These are phyloP conservation scores for Hydrophis major DNA, from an alignment of 2,797 vertebrate species.

Conservation along the genomic window DNA sequence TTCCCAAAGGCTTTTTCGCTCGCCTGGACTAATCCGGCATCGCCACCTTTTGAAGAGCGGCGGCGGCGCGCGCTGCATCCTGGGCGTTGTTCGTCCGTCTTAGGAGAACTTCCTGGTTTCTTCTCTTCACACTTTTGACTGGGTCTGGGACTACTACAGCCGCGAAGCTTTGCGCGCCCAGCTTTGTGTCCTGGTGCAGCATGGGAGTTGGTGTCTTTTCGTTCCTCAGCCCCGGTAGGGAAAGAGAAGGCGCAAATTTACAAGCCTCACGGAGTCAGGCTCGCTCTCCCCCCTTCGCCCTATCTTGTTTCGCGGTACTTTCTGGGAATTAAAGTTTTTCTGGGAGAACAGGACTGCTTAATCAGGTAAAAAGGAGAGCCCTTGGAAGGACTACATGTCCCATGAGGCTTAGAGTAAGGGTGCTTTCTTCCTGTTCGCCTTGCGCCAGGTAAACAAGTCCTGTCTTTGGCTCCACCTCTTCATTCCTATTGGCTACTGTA, in stretches of 20 bases:
- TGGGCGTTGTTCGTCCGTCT: slow-evolving; percentile 50
- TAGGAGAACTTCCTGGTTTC: not conserved
- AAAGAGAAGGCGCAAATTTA: slow-evolving; percentile 63
- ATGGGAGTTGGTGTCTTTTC: not conserved
- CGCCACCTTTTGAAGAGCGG: not conserved
- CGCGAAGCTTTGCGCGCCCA: slow-evolving; percentile 62
- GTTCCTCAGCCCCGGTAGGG: no score
- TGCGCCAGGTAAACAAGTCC: slow-evolving; percentile 40
- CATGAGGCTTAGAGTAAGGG: not conserved
- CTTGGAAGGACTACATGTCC: slow-evolving; percentile 17
- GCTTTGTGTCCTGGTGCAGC: not conserved
- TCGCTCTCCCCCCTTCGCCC: no score
- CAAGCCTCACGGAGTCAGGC: slow-evolving; percentile 58
- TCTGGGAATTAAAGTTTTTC: slow-evolving; percentile 12
- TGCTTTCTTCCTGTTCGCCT: not conserved
- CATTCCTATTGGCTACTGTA: slow-evolving; percentile 68
- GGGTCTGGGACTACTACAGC: slow-evolving; percentile 59
- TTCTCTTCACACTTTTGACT: not conserved
- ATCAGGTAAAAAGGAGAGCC: slow-evolving; percentile 38
- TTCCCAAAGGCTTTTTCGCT: not conserved
- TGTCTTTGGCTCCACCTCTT: not conserved
- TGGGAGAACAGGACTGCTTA: not conserved
- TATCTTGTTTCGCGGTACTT: not conserved
- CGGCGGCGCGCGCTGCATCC: slow-evolving; percentile 11
- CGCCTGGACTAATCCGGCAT: not conserved